These are phyloP conservation scores for Setophaga kirtlandii DNA, from an alignment of 2,113 vertebrate species.

Conservation along the genomic window DNA sequence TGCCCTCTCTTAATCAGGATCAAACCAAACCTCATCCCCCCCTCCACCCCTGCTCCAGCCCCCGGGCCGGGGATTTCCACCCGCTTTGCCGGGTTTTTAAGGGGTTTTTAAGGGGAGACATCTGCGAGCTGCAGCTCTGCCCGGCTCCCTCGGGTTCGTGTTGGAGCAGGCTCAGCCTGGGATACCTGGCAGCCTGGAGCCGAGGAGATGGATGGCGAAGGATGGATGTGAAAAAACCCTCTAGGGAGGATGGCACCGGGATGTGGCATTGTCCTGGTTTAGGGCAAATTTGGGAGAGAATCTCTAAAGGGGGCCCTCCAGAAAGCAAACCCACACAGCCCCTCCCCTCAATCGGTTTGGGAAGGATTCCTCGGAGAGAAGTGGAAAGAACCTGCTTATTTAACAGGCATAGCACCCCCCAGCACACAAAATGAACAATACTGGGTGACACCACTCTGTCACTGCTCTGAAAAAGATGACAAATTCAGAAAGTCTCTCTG, in stretches of 20 bases:
- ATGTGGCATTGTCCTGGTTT: not conserved
- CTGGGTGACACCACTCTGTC: no score
- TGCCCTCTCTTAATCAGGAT: slow-evolving; percentile 3
- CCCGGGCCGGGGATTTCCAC: not conserved
- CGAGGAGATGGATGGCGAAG: not conserved
- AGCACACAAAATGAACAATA: no score
- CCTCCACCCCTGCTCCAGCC: not conserved
- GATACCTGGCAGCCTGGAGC: not conserved
- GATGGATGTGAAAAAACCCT: not conserved
- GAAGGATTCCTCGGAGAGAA: no score
- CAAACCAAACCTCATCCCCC: not conserved
- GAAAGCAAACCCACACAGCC: no score
- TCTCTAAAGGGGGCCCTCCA: no score
- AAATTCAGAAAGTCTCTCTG: no score
- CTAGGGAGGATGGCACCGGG: not conserved
- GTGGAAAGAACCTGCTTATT: no score
- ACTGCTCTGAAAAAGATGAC: no score
- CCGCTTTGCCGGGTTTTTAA: not conserved
- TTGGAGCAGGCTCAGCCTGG: not conserved
- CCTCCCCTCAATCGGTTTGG: fast-evolving
- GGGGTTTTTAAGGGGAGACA: not conserved
- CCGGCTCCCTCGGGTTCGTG: fast-evolving
- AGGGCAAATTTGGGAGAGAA: no score
- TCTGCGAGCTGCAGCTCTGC: not conserved
- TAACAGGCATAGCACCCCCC: no score